Base-by-base conservation (phyloP, 2,888 invertebrate genomes). In the Atethmia centrago region DNA sequence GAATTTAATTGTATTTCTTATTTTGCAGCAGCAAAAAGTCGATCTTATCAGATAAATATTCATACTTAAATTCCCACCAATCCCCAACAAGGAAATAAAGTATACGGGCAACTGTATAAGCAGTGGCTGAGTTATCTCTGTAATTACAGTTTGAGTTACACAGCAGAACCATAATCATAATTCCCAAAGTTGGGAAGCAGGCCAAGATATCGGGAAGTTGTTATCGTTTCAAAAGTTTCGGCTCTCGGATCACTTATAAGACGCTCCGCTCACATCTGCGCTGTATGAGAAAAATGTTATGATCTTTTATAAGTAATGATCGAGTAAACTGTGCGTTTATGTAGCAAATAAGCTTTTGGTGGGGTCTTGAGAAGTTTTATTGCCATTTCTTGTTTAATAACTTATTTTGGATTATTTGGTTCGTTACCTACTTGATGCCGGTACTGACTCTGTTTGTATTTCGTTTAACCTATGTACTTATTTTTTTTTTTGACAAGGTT, bases 81-180 rank as follows among this genome's bases (percentile, higher is more conserved):
- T 59, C 61, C 61, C 45, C 71, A 67, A 63, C 61, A 67, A 61
- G 59, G 49, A 79, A 73, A 80, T 81, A 83, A 79, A 81, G 76
- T 87, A 82, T 71, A 79, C 75, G 67, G 71, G 77, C 68, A 74
- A 83, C 85, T 85, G 72, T 77, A 76, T 89, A 88, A 86, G 84
- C 85, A 82, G 77, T 74, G 68, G 25, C 73, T 77, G 79, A 85
- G 85, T 85, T 85, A 83, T 85, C 84, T 82, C 80, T 77, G 81
- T 87, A 87, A 89, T 89, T 89, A 86, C 83, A 87, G 86, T 89
- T 90, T 87, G 86, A 87, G 86, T 88, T 87, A 88, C 89, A 83
- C 85, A 85, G 88, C 81, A 77, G 79, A 77, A 85, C 85, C 85
- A 89, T 91, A 90, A 91, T 90, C 90, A 88, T 90, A 88, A 90